A percentile compares a stretch with the other conserved stretches of the same genome.
phyloP scores from a whole-genome alignment of 2,797 vertebrate species.

The Trematomus bernacchii region DNA sequence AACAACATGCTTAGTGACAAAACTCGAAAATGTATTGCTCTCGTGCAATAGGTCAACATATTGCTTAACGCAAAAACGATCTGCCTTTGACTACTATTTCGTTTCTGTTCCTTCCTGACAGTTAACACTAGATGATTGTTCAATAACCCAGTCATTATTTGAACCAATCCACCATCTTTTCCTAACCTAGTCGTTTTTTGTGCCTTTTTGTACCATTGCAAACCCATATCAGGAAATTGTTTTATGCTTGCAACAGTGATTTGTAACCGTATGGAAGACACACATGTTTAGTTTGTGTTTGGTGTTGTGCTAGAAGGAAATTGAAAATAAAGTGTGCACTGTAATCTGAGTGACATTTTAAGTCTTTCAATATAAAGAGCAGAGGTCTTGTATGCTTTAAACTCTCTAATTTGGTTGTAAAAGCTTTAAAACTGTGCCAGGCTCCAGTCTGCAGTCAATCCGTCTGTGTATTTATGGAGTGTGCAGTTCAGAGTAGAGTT shows the following conservation, averaged over 20 bases:
- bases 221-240: neutral
- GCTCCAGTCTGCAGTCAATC: constrained; percentile 4
- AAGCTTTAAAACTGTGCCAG: neutral
- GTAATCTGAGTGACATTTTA: neutral
- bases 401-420: neutral
- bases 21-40: neutral
- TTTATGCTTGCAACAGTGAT: neutral
- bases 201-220: too few species aligned
- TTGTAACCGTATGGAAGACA: neutral
- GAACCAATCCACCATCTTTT: neutral
- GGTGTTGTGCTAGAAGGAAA: too few species aligned
- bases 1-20: neutral
- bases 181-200: too few species aligned
- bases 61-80: neutral
- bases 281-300: neutral
- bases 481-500: constrained; percentile 14
- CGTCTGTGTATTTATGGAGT: constrained; percentile 20
- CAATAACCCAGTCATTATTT: neutral
- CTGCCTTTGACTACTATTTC: neutral
- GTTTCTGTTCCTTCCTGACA: neutral
- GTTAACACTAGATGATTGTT: neutral
- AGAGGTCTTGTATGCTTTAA: neutral
- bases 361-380: neutral
- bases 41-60: neutral
- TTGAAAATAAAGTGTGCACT: too few species aligned